Conservation (phyloP, 2,888 invertebrate species). For the Drosophila atripex region DNA sequence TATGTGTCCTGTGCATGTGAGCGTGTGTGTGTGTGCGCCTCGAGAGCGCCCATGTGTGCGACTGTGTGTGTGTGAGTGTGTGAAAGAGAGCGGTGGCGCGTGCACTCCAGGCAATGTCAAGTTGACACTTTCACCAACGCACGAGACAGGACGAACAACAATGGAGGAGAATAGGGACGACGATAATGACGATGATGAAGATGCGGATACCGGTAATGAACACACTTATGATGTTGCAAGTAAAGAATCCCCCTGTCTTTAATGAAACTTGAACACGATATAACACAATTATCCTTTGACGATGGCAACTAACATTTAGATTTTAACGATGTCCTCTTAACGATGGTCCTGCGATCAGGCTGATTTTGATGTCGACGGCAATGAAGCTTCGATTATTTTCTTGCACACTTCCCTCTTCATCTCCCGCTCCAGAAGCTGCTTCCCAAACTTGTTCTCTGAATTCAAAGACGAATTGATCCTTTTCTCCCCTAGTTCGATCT, state of each 20-base stretch:
- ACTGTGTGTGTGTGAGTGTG: slow-evolving; percentile 9
- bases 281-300: too few species aligned
- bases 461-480: not conserved
- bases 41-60: slow-evolving; percentile 10
- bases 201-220: slow-evolving; percentile 5
- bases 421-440: not conserved
- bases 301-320: not conserved
- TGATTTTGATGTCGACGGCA: not conserved
- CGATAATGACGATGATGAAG: slow-evolving; percentile 5
- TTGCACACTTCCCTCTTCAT: not conserved
- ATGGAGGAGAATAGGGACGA: slow-evolving; percentile 27
- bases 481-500: not conserved
- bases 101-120: slow-evolving; percentile 82
- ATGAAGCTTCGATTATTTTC: not conserved
- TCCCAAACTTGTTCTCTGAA: not conserved
- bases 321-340: not conserved
- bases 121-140: slow-evolving; percentile 80
- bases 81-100: slow-evolving; percentile 69
- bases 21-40: slow-evolving; percentile 41
- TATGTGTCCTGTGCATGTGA: slow-evolving; percentile 10
- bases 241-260: not conserved
- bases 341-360: not conserved
- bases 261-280: not conserved
- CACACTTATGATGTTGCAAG: slow-evolving; percentile 13
- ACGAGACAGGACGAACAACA: slow-evolving; percentile 41